Base-by-base conservation (phyloP, 2,888 invertebrate species). In the Morpho achilles region DNA sequence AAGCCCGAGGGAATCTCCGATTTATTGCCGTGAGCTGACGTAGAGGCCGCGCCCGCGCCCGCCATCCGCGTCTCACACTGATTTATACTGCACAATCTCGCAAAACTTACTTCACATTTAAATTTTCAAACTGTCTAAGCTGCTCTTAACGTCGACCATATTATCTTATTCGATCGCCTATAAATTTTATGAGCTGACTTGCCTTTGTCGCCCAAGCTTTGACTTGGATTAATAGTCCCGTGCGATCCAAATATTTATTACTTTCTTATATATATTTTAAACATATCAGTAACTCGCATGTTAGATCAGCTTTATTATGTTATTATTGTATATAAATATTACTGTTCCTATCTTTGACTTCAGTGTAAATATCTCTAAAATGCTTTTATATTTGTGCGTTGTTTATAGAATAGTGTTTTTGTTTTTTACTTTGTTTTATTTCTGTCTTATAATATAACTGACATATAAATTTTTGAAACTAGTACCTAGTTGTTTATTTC, bases 41-140 rank as follows among this genome's bases (percentile, higher is more conserved):
- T 66, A 69, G 74, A 56, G 56, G 58, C 63, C 76, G 75, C 80
- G 65, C 67, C 64, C 65, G 67, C 70, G 62, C 71, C 76, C 75
- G 68, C 65, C 54, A 73, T 66, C 63, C 63, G 68, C 72, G 76
- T 73, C 79, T 67, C 75, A 76, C 80, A 79, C 90, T 90, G 89
- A 91, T 90, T 90, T 90, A 90, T 89, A 80, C 84, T 78, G 85
- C 83, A 80, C 87, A 90, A 90, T 89, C 90, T 90, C 84, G 84
- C 89, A 90, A 90, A 90, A 90, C 90, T 89, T 90, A 89, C 90
- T 90, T 90, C 90, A 89, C 90, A 90, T 90, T 90, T 90, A 90
- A 90, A 90, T 90, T 90, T 90, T 76, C 89, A 80, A 90, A 90
- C 90, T 90, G 90, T 90, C 90, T 90, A 90, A 90, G 88, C 88